These are phyloP conservation scores for Alectoris magna DNA, from an alignment of 2,797 vertebrate genomes.

Conservation along the genomic window DNA sequence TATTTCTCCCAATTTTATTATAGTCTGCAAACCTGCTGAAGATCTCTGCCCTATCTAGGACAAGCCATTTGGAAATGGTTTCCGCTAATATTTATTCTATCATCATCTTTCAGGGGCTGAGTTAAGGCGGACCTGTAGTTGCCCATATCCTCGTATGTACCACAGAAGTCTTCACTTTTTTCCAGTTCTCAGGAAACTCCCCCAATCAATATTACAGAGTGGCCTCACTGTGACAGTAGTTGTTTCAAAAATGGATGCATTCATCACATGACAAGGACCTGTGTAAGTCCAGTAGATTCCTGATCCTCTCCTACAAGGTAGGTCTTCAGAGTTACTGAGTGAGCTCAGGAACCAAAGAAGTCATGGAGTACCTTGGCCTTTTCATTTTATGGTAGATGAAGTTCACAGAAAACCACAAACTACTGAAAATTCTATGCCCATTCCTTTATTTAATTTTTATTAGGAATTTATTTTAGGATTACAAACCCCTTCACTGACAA, in stretches of 20 bases:
- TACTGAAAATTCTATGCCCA: neutral
- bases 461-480: neutral
- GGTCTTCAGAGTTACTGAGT: neutral
- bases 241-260: no score
- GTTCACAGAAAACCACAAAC: neutral
- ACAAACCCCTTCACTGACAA: neutral
- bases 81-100: neutral
- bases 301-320: no score
- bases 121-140: neutral
- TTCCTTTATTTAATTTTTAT: neutral
- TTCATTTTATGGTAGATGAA: neutral
- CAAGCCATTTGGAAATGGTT: neutral
- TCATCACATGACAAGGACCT: neutral
- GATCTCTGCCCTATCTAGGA: neutral
- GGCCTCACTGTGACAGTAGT: neutral
- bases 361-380: neutral
- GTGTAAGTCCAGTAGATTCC: neutral
- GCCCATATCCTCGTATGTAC: neutral
- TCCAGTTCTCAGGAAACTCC: neutral
- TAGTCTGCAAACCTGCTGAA: neutral
- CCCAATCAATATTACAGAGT: neutral
- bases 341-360: neutral
- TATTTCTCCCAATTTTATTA: no score
- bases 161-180: neutral
- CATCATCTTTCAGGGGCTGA: neutral